Percentiles rank a stretch among this genome's conserved stretches.
These are phyloP conservation scores for Poeciliopsis turrubarensis DNA, from an alignment of 2,113 vertebrate genomes.

Conservation along the genomic window DNA sequence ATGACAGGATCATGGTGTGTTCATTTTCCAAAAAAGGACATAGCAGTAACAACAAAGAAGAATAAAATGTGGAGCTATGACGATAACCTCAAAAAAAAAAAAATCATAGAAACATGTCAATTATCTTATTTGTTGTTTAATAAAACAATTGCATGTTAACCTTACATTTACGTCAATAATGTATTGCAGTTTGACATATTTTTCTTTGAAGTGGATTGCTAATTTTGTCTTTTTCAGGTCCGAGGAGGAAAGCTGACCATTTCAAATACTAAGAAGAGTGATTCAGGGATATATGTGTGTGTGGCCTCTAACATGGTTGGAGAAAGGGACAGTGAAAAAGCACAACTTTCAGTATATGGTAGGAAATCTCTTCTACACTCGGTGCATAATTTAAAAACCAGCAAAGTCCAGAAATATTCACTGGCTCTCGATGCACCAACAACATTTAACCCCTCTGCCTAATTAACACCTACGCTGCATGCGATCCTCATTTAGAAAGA, in stretches of 20 bases:
- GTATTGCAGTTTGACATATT: constrained; percentile 10
- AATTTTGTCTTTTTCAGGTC: constrained; percentile 77
- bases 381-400: neutral
- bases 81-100: no score
- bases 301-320: constrained; percentile 96
- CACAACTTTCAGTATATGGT: constrained; percentile 94
- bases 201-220: constrained; percentile 5
- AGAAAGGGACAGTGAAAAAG: constrained; percentile 92
- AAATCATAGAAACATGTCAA: no score
- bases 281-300: constrained; percentile 92
- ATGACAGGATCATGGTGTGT: constrained; percentile 91
- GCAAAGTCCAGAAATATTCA: constrained; percentile 6
- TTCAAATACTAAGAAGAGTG: constrained; percentile 90
- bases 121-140: neutral
- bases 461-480: constrained; percentile 28
- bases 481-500: constrained; percentile 81
- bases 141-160: constrained; percentile 8
- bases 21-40: neutral
- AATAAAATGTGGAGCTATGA: no score
- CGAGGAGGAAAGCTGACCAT: constrained; percentile 95
- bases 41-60: neutral
- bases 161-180: neutral
- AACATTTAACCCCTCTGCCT: constrained; percentile 30
- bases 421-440: neutral
- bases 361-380: constrained; percentile 47